Evolutionary conservation across 2,888 invertebrate genomes (phyloP), one percentile per base, ranked within the genome.

Genomic region (Plusia festucae): DNA sequence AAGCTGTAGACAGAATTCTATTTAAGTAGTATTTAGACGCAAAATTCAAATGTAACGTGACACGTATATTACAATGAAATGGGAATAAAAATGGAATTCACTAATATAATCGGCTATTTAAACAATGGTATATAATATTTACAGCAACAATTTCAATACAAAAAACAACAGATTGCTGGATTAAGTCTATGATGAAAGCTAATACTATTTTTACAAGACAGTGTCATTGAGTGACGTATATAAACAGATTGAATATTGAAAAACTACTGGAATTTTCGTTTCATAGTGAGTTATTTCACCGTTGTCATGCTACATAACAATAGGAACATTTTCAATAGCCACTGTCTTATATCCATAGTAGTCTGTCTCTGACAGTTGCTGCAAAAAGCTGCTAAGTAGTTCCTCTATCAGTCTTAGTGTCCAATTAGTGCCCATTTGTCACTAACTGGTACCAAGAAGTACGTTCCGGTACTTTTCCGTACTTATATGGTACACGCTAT

Each of bases 361-460:
- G 24, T 60, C 67, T 71, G 76, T 69, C 67, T 73, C 62, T 49
- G 76, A 78, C 75, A 78, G 75, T 61, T 55, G 68, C 65, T 78
- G 73, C 74, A 74, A 68, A 73, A 79, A 81, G 72, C 82, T 73
- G 80, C 67, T 78, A 78, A 82, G 78, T 82, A 79, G 80, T 77
- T 82, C 73, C 78, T 83, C 69, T 83, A 82, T 85, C 85, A 85
- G 85, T 85, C 85, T 85, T 86, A 70, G 82, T 81, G 82, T 82
- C 79, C 81, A 79, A 76, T 78, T 81, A 77, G 77, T 68, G 76
- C 63, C 51, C 52, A 62, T 65, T 69, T 49, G 44, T 64, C 61
- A 53, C 61, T 62, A 69, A 69, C 55, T 71, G 7, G 57, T 75
- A 63, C 61, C 62, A 16, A 53, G 59, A 16, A n/a, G 44, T 65